Base-by-base conservation (phyloP, 2,797 vertebrate species). In the Allobates femoralis region DNA sequence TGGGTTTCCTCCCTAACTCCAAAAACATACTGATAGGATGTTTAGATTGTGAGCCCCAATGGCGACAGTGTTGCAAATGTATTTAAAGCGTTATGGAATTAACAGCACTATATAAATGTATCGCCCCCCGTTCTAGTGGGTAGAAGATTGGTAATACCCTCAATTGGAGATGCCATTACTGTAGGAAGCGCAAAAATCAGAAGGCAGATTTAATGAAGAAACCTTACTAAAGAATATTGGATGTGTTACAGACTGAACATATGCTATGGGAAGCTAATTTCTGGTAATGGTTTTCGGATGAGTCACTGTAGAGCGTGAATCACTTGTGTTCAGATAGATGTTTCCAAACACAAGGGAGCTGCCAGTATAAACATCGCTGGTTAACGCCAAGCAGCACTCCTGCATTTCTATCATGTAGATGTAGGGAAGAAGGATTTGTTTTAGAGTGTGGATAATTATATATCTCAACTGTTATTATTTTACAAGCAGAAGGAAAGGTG, bases 321-420 rank as follows among this genome's bases (percentile, higher is more conserved):
- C 41, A 64, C 19, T 26, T 19, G 37, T 66, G 26, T 66, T 50
- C n/a, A 51, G 60, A 80, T 28, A 46, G 34, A 80, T 5, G 60
- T 66, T 80, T 60, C 62, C 58, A 80, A 64, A 80, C 60, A 66
- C 21, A 21, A 30, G 28, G 1, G 16, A 18, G 16, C 79, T 80
- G 79, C 60, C 79, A 80, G 46, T 46, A 80, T 64, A 80, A 80
- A 80, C 62, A 64, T 37, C 26, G n/a, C 77, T 26, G 0, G 30
- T 60, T 41, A 41, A 3, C 0, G 55, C 19, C 79, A 66, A 60
- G 19, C n/a, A n/a, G 1, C 60, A 41, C 56, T 62, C 32, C 34
- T n/a, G 76, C 26, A 56, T 77, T 55, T n/a, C 30, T 37, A 8
- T 23, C 32, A 2, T 58, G 28, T 37, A 34, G 2, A 34, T 58